Evolutionary conservation across 2,888 invertebrate genomes (phyloP).

Genomic region (Kryphioiulus occultus): DNA sequence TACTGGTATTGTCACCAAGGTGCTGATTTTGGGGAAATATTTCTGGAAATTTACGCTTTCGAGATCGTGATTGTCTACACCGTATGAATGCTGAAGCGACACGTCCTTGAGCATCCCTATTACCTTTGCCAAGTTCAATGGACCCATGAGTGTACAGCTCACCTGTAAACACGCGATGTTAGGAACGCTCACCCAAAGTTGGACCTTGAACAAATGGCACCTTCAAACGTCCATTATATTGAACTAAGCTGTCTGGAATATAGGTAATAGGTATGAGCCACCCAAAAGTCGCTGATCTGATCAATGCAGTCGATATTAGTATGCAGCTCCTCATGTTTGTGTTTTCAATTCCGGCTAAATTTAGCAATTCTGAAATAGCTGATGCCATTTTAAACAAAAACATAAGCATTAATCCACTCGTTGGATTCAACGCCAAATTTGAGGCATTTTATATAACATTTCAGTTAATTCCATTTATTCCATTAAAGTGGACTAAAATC

Average conservation of each 20-base stretch:
- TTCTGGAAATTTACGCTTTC: background rate
- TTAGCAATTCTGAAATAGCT: background rate
- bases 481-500: no score
- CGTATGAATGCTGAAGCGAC: background rate
- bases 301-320: background rate
- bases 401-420: no score
- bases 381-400: no score
- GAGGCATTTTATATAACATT: no score
- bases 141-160: background rate
- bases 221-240: background rate
- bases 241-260: background rate
- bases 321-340: background rate
- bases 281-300: background rate
- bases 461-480: no score
- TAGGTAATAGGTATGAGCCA: background rate
- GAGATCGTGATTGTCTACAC: background rate
- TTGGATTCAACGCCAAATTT: no score
- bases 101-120: constrained; percentile 17
- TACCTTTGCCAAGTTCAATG: background rate
- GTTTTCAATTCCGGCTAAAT: background rate
- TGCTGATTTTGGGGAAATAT: background rate
- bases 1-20: background rate
- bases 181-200: background rate
- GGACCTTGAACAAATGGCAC: constrained; percentile 35
- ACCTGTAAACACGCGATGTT: background rate